Percentiles rank a stretch among this genome's conserved stretches.
These are phyloP conservation scores for Pilophorus perplexus DNA, from an alignment of 2,888 invertebrate genomes.

Conservation along the genomic window DNA sequence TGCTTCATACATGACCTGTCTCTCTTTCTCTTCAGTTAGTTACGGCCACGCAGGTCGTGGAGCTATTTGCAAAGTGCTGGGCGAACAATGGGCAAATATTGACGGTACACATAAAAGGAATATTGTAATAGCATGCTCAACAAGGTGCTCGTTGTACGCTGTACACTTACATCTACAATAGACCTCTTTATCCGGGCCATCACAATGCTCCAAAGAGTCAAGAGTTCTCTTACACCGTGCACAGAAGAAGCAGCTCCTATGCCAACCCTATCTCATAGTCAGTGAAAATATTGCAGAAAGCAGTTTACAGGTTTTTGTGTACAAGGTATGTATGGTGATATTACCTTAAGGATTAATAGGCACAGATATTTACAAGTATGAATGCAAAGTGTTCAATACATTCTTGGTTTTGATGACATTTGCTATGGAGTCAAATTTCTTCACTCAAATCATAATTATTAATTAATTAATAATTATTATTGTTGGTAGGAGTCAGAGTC, in stretches of 20 bases:
- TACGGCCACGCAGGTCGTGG: constrained; percentile 34
- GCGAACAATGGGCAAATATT: too few species aligned
- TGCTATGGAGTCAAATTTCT: too few species aligned
- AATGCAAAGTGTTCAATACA: too few species aligned
- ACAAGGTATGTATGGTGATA: too few species aligned
- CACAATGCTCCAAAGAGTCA: constrained; percentile 86
- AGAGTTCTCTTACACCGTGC: constrained; percentile 77
- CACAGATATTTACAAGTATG: too few species aligned
- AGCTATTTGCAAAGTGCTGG: constrained; percentile 30
- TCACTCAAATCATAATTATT: too few species aligned
- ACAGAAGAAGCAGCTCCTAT: constrained; percentile 88
- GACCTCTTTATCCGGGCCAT: constrained; percentile 87
- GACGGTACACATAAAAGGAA: not conserved
- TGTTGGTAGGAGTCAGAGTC: too few species aligned
- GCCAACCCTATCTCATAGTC: constrained; percentile 67
- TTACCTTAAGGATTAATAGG: too few species aligned
- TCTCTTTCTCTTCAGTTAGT: too few species aligned
- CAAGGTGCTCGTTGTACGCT: not conserved
- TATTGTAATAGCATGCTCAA: constrained; percentile 13
- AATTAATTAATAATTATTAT: too few species aligned
- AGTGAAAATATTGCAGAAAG: constrained; percentile 38
- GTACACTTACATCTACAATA: constrained; percentile 80
- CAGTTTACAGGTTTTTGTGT: constrained; percentile 8
- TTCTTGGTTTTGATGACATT: too few species aligned
- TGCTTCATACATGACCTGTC: too few species aligned